A percentile compares a stretch with the other conserved stretches of the same genome.
These are phyloP conservation scores for Sisor rabdophorus DNA, from an alignment of 2,113 vertebrate genomes.

Conservation along the genomic window DNA sequence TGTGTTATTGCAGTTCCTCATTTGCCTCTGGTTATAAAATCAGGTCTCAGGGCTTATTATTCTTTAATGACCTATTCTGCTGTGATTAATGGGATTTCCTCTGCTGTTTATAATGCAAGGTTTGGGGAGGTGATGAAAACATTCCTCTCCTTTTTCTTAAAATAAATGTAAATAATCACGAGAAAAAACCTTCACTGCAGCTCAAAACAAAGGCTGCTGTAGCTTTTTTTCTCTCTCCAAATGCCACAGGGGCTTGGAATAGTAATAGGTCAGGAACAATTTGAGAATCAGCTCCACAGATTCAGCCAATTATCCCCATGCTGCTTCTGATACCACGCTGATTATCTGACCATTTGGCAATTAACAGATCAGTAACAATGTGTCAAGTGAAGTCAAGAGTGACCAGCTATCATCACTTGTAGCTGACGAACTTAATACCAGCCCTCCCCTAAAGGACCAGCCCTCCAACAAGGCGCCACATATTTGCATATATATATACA, in stretches of 20 bases:
- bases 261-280: slow-evolving; percentile 34
- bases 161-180: not conserved
- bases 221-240: not conserved
- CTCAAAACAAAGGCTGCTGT: not conserved
- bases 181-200: not conserved
- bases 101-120: not conserved
- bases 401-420: slow-evolving; percentile 34
- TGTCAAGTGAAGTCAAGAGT: slow-evolving; percentile 43
- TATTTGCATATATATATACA: slow-evolving; percentile 35
- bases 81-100: slow-evolving; percentile 18
- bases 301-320: slow-evolving; percentile 31
- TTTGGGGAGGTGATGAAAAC: slow-evolving; percentile 11
- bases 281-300: slow-evolving; percentile 13
- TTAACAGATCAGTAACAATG: slow-evolving; percentile 39
- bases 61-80: slow-evolving; percentile 22
- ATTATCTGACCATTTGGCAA: slow-evolving; percentile 39
- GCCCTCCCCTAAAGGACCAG: too few species aligned
- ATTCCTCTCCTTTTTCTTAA: not conserved
- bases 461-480: not conserved
- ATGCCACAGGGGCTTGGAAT: slow-evolving; percentile 21
- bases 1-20: slow-evolving; percentile 14
- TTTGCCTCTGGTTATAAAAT: slow-evolving; percentile 19
- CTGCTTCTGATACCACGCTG: slow-evolving; percentile 26
- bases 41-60: slow-evolving; percentile 13
- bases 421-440: slow-evolving; percentile 27